A percentile compares a stretch with the other conserved stretches of the same genome.
Conservation (phyloP, 2,113 vertebrate species). For the Notothenia coriiceps region DNA sequence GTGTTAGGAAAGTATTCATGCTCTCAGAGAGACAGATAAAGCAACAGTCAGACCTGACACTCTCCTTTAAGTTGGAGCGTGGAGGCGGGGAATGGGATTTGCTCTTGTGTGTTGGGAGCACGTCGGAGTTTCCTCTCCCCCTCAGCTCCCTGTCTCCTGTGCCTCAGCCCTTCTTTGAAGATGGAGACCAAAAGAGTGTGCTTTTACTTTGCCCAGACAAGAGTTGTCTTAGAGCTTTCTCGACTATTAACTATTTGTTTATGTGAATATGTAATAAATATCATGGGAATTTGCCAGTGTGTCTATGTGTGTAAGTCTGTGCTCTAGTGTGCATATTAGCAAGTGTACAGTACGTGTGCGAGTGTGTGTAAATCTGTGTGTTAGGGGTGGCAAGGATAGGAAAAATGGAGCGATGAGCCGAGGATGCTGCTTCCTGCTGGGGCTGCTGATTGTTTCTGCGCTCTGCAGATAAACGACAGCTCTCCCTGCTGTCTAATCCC, state of each 20-base stretch:
- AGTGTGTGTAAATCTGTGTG: constrained; percentile 6
- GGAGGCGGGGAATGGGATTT: constrained; percentile 64
- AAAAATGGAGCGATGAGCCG: constrained; percentile 59
- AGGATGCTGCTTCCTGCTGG: constrained; percentile 68
- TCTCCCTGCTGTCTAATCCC: constrained; percentile 78
- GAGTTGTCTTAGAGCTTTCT: constrained; percentile 53
- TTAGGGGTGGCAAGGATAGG: constrained; percentile 10
- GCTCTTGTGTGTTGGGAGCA: constrained; percentile 58
- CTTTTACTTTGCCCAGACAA: constrained; percentile 36
- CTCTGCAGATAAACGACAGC: constrained; percentile 76
- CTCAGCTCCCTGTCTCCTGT: constrained; percentile 57
- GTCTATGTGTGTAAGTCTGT: constrained; percentile 9
- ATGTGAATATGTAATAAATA: constrained; percentile 65
- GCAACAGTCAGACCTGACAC: constrained; percentile 59
- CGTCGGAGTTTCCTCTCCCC: constrained; percentile 42
- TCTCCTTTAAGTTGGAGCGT: constrained; percentile 58
- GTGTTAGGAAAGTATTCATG: constrained; percentile 47
- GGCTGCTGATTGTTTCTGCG: constrained; percentile 79
- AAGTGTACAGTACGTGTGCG: neutral
- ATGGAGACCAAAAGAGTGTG: constrained; percentile 23
- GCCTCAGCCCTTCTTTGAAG: constrained; percentile 70
- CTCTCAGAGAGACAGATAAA: constrained; percentile 58
- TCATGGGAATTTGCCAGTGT: constrained; percentile 39
- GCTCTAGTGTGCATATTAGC: neutral
- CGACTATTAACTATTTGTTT: constrained; percentile 53